These are phyloP conservation scores for Troides aeacus DNA, from an alignment of 2,888 invertebrate genomes.

Conservation along the genomic window DNA sequence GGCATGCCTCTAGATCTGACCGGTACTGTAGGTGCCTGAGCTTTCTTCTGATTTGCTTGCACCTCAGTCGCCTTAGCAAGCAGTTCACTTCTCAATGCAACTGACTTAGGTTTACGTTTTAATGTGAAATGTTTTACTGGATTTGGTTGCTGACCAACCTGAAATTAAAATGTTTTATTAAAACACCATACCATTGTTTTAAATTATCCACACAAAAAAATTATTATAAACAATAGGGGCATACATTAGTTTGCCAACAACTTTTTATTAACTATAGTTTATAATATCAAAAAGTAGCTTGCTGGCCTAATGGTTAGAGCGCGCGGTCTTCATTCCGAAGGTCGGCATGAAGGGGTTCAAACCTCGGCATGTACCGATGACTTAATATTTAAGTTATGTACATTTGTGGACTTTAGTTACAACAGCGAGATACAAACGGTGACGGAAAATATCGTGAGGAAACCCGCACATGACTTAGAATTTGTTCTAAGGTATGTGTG, in stretches of 20 bases:
- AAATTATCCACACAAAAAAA: neutral
- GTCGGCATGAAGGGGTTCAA: too few species aligned
- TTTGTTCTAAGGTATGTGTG: too few species aligned
- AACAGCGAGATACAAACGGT: too few species aligned
- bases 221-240: neutral
- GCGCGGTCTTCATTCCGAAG: too few species aligned
- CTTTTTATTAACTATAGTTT: too few species aligned
- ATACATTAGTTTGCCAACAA: neutral
- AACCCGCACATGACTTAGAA: too few species aligned
- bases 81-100: constrained; percentile 92
- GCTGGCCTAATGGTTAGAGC: too few species aligned
- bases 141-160: constrained; percentile 90
- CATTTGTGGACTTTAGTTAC: too few species aligned
- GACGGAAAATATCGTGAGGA: too few species aligned
- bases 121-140: constrained; percentile 95
- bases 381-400: too few species aligned
- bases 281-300: too few species aligned
- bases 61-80: constrained; percentile 95
- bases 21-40: constrained; percentile 93
- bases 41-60: constrained; percentile 92
- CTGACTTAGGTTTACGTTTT: constrained; percentile 97
- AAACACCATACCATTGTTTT: neutral
- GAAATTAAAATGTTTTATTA: constrained; percentile 29
- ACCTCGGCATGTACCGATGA: too few species aligned
- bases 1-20: constrained; percentile 90